Evolutionary conservation across 2,113 vertebrate genomes (phyloP), one percentile per base, ranked within the genome.

Genomic region (Rhynchomys soricoides): DNA sequence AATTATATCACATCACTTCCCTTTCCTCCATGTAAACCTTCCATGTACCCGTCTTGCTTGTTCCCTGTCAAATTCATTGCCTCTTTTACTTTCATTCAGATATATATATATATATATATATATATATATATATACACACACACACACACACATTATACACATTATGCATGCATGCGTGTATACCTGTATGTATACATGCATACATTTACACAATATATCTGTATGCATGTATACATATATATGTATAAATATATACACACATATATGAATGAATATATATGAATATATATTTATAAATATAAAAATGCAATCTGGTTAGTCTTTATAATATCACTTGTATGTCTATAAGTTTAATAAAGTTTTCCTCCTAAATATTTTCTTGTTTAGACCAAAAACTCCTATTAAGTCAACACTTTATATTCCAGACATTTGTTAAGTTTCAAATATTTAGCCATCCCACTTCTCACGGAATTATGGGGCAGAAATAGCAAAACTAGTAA

Each of bases 331-430:
- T 40, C 29, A 43, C 81, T 62, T 62, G 57, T 62, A 43, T 83
- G 24, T 31, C 24, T 62, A 83, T 43, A 62, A 89, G 71, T 88
- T 94, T 90, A 75, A 89, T 43, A 64, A 87, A 87, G 22, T 89
- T 87, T 91, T 73, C 11, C 40, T 64, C 45, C 29, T n/a, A 91
- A 75, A 50, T 73, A 73, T 91, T 90, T 94, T 89, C 19, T 77
- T 71, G 4, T 74, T 93, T 75, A 94, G 62, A 81, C 10, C 52
- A 59, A 89, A 94, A 74, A 89, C 11, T 87, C 55, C 37, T 11
- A 71, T 37, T 40, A 50, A 73, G 70, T 73, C 15, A 79, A 70
- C 66, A 73, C 59, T 90, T 96, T 89, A 29, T n/a, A 82, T 52
- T 92, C 73, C 22, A 88, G 45, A 78, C 62, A 64, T 86, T 78